Evolutionary conservation across 2,888 invertebrate genomes (phyloP).

Genomic region (Omphaloscelis lunosa): DNA sequence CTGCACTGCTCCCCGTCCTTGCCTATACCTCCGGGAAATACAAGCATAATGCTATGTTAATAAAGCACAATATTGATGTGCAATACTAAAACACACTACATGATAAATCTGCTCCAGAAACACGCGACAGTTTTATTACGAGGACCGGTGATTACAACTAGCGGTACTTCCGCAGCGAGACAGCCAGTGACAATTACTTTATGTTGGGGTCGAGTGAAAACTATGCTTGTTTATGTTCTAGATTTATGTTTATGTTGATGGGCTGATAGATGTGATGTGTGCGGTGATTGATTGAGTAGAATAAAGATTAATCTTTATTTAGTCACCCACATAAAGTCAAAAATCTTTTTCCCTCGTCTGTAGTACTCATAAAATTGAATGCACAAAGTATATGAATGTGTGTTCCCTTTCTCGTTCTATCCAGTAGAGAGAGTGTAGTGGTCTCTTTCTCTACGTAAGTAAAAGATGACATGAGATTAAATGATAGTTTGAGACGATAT

Average conservation of each 20-base stretch:
- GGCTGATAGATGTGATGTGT: background rate
- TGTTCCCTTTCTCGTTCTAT: slow-evolving; percentile 73
- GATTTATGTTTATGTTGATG: slow-evolving; percentile 9
- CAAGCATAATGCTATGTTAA: background rate
- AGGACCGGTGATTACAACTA: slow-evolving; percentile 57
- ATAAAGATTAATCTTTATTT: background rate
- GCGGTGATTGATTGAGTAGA: background rate
- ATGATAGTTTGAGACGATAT: background rate
- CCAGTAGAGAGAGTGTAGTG: slow-evolving; percentile 39
- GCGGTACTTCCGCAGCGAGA: slow-evolving; percentile 40
- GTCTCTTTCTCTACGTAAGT: slow-evolving; percentile 82
- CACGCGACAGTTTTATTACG: slow-evolving; percentile 63
- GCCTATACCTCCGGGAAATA: too few relatives aligned
- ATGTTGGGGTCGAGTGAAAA: slow-evolving; percentile 37
- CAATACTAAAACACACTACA: background rate
- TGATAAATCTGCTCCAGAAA: slow-evolving; percentile 53
- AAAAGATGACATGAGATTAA: slow-evolving; percentile 70
- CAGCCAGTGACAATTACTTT: slow-evolving; percentile 43
- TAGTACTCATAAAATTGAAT: slow-evolving; percentile 79
- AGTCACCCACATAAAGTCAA: accelerated
- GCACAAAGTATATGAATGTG: slow-evolving; percentile 84
- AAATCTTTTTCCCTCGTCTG: slow-evolving; percentile 40
- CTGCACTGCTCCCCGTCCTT: too few relatives aligned
- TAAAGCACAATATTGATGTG: background rate
- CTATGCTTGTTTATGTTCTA: slow-evolving; percentile 16